Evolutionary conservation across 1,140 invertebrate species (phyloP).

Genomic region (Drosophila repletoides): DNA sequence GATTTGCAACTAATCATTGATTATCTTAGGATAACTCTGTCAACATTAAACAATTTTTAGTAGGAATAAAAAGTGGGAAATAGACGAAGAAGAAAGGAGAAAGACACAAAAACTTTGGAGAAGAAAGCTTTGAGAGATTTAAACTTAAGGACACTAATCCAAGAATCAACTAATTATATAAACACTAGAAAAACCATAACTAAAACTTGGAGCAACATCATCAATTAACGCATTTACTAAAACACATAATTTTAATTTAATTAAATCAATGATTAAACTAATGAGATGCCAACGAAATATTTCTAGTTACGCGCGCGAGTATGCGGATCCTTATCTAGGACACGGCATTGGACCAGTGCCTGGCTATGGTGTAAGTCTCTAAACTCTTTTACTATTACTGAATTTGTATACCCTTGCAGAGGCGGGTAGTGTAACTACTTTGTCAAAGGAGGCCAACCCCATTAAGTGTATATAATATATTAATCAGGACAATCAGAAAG

Average conservation of each 20-base stretch:
- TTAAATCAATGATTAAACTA: constrained; percentile 19
- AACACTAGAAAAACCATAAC: constrained; percentile 21
- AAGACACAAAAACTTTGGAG: not conserved
- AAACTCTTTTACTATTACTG: not conserved
- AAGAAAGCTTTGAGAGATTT: not conserved
- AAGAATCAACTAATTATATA: not conserved
- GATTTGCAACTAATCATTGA: constrained; percentile 51
- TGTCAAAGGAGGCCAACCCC: too few relatives aligned
- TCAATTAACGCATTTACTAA: constrained; percentile 4
- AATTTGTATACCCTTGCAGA: too few relatives aligned
- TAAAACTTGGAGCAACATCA: constrained; percentile 38
- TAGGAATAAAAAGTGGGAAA: constrained; percentile 16
- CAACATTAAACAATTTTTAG: constrained; percentile 63
- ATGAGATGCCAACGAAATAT: constrained; percentile 43
- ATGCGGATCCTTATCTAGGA: constrained; percentile 96
- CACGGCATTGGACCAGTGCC: constrained; percentile 97
- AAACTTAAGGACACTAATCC: not conserved
- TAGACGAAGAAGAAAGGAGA: not conserved
- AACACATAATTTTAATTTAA: constrained; percentile 4
- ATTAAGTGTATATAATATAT: too few relatives aligned
- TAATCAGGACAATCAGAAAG: too few relatives aligned
- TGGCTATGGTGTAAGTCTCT: constrained; percentile 93
- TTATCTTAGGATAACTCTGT: constrained; percentile 54
- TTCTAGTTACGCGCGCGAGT: constrained; percentile 94
- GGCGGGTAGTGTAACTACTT: too few relatives aligned